Conservation (phyloP, 1,140 invertebrate genomes). For the Diabrotica virgifera region DNA sequence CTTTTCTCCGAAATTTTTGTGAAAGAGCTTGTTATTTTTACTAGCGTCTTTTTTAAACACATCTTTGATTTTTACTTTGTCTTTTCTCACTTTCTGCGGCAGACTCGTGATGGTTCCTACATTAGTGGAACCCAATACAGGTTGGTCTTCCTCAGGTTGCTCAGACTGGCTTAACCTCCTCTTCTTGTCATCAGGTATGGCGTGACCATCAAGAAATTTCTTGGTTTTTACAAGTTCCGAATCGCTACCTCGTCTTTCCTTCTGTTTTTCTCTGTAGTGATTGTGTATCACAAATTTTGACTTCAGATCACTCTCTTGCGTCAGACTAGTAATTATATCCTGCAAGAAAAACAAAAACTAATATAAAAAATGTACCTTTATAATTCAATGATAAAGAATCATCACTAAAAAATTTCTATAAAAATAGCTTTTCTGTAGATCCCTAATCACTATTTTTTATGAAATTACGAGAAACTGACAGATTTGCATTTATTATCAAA, state of each 20-base stretch:
- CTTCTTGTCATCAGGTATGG: slow-evolving; percentile 54
- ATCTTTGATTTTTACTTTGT: slow-evolving; percentile 45
- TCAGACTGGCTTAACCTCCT: slow-evolving; percentile 51
- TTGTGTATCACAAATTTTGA: slow-evolving; percentile 38
- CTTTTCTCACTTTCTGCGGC: slow-evolving; percentile 45
- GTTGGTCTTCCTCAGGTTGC: slow-evolving; percentile 33
- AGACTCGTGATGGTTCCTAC: slow-evolving; percentile 55
- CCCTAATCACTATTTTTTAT: too few relatives aligned
- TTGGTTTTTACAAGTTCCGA: slow-evolving; percentile 47
- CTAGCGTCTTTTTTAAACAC: slow-evolving; percentile 49
- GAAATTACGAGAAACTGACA: too few relatives aligned
- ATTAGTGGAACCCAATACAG: slow-evolving; percentile 62
- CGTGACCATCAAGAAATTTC: slow-evolving; percentile 49
- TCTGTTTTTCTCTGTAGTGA: slow-evolving; percentile 45
- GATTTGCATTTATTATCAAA: too few relatives aligned
- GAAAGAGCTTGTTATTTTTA: slow-evolving; percentile 54
- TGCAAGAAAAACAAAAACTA: slow-evolving; percentile 6
- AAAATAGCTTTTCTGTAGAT: too few relatives aligned
- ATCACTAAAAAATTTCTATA: too few relatives aligned
- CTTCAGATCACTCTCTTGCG: slow-evolving; percentile 21
- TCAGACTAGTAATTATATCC: slow-evolving; percentile 25
- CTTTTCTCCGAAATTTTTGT: slow-evolving; percentile 50
- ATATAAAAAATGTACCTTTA: too few relatives aligned
- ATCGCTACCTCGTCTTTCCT: slow-evolving; percentile 53
- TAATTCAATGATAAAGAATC: too few relatives aligned